Evolutionary conservation across 2,888 invertebrate genomes (phyloP).

Genomic region (Mimumesa dahlbomi): DNA sequence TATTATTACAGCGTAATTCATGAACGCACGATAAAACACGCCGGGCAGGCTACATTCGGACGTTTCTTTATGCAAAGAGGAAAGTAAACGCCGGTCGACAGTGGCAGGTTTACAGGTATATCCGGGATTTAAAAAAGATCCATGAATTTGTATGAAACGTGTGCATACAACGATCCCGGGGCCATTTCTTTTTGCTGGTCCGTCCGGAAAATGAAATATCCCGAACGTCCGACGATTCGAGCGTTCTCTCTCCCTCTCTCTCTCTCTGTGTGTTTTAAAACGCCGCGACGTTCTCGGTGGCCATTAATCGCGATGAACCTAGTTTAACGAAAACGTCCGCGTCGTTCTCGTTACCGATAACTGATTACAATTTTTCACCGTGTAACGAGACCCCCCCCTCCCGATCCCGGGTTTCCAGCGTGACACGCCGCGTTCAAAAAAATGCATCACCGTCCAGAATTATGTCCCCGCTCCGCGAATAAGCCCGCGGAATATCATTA

Average conservation of each 20-base stretch:
- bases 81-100: constrained; percentile 9
- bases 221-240: neutral
- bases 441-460: neutral
- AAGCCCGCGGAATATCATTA: constrained; percentile 63
- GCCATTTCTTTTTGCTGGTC: no score
- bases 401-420: neutral
- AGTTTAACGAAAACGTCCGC: no score
- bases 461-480: constrained; percentile 17
- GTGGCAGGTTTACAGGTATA: constrained; percentile 20
- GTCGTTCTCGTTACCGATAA: no score
- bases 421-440: neutral
- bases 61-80: constrained; percentile 11
- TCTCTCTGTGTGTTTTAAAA: no score
- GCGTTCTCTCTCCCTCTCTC: neutral
- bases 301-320: no score
- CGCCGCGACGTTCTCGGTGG: no score
- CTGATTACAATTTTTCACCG: neutral
- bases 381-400: neutral
- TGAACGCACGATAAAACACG: constrained; percentile 26
- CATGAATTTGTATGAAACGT: constrained; percentile 29
- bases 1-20: constrained; percentile 12
- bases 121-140: constrained; percentile 20
- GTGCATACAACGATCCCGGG: constrained; percentile 10
- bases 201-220: constrained; percentile 30
- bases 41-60: constrained; percentile 8